Evolutionary conservation across 2,797 vertebrate genomes (phyloP), one percentile per base, ranked within the genome.

Genomic region (Myioborus melanocephalus): DNA sequence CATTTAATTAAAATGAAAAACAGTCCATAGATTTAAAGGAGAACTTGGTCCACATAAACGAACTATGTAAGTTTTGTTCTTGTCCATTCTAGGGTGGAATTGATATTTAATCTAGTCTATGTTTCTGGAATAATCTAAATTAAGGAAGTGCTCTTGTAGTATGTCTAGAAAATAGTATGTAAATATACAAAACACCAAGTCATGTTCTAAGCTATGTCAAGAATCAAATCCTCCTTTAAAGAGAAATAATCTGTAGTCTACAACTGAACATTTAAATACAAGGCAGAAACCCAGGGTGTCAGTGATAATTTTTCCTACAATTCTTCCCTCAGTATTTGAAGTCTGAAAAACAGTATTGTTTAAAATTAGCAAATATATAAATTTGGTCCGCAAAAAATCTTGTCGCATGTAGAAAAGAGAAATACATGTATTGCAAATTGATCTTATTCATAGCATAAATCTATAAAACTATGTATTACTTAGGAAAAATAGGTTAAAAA

Each of bases 401-500:
- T 98, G 98, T 98, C 98, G 98, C 98, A 96, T 98, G 98, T 99
- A 99, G 98, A 99, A 99, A 97, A 97, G 93, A 90, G 96, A 95
- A 95, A 94, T 96, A 98, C 92, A 84, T 96, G 98, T 98, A 96
- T 94, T 94, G 94, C 92, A 95, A 93, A 96, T 85, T 79, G 91
- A 95, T 96, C 92, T 95, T 92, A 90, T 71, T 97, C 73, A 82
- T 93, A 83, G 86, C 90, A 90, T 95, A 90, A 80, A 93, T 96
- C 79, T 97, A 97, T 94, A 98, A 98, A 98, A 96, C 97, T 97
- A 98, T 97, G 98, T 97, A 97, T 97, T 98, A 79, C 93, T 95
- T 99, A 98, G 97, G 98, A 97, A 97, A 97, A 97, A 98, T 98
- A 98, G 98, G 97, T 98, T 99, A 98, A 98, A 98, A 98, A 96